Conservation (phyloP, 2,113 vertebrate genomes). For the Pundamilia nyererei region DNA sequence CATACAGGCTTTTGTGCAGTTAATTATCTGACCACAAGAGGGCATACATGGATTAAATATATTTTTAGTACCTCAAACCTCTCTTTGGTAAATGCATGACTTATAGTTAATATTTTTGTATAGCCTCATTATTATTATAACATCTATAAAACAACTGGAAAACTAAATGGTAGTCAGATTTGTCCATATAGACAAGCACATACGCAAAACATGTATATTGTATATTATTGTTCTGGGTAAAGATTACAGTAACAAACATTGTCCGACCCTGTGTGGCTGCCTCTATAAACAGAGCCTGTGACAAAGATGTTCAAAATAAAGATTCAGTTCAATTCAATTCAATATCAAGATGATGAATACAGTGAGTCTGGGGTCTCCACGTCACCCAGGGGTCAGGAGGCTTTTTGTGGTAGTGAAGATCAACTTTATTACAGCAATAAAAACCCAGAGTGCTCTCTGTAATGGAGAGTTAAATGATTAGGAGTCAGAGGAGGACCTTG, state of each 20-base stretch:
- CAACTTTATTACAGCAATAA: constrained; percentile 77
- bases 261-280: background rate
- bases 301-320: background rate
- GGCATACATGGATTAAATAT: constrained; percentile 1
- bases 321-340: background rate
- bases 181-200: background rate
- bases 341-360: constrained; percentile 40
- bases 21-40: constrained; percentile 35
- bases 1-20: background rate
- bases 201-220: background rate
- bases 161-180: background rate
- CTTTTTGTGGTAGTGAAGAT: constrained; percentile 68
- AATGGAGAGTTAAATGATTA: constrained; percentile 76
- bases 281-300: background rate
- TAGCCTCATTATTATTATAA: background rate
- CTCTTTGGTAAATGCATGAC: background rate
- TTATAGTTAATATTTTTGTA: background rate
- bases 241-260: background rate
- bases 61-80: background rate
- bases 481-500: constrained; percentile 66
- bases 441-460: constrained; percentile 71
- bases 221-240: constrained; percentile 6
- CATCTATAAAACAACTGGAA: background rate
- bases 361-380: constrained; percentile 1
- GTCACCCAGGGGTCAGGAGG: constrained; percentile 54